A percentile compares a stretch with the other conserved stretches of the same genome.
phyloP scores from a whole-genome alignment of 1,140 invertebrate species.

The Muscidifurax raptorellus region DNA sequence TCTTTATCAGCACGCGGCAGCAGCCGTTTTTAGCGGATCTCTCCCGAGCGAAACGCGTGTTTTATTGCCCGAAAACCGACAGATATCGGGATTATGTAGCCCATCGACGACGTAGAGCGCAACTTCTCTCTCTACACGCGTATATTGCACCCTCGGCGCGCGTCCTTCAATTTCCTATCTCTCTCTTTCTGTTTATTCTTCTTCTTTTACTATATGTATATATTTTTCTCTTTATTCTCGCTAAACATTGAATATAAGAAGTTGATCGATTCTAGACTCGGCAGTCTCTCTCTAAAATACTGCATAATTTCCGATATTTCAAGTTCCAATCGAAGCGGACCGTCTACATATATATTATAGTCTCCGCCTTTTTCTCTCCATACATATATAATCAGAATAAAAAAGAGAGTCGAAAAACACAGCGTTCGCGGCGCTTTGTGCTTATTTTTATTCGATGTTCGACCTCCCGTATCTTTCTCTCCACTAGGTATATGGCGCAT shows the following conservation, averaged over 20 bases:
- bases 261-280: too few species aligned
- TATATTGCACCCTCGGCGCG: slow-evolving; percentile 31
- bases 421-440: not conserved
- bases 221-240: not conserved
- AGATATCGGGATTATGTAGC: slow-evolving; percentile 76
- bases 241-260: not conserved
- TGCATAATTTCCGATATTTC: slow-evolving; percentile 13
- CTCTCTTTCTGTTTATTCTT: slow-evolving; percentile 17
- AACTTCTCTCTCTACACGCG: not conserved
- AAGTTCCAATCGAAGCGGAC: not conserved
- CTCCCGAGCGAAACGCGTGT: slow-evolving; percentile 69
- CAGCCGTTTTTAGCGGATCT: slow-evolving; percentile 62
- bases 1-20: slow-evolving; percentile 71
- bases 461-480: slow-evolving; percentile 9
- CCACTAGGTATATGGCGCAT: not conserved
- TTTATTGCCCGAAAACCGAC: slow-evolving; percentile 77
- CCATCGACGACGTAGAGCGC: slow-evolving; percentile 53
- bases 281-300: not conserved
- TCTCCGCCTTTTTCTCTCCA: not conserved
- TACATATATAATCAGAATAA: slow-evolving; percentile 32
- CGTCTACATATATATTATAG: too few species aligned
- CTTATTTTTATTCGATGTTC: slow-evolving; percentile 31
- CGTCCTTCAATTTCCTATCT: not conserved
- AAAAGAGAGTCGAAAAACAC: not conserved
- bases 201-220: slow-evolving; percentile 6